Base-by-base conservation (phyloP, 37 sponge, comb jelly and placozoan genomes). In the Hormiphora californensis region DNA sequence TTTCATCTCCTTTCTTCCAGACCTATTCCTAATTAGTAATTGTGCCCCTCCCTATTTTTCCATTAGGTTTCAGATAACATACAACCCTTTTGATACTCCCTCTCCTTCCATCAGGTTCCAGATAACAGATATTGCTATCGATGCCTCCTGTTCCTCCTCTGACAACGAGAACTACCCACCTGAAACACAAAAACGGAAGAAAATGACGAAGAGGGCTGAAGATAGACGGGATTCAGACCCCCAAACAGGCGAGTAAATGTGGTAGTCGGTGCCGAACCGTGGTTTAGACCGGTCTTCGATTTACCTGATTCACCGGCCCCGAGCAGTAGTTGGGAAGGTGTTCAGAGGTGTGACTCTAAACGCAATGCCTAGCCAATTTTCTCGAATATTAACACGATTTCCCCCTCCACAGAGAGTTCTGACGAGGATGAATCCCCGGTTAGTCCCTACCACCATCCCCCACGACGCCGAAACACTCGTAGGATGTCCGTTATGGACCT, bases 101-200 rank as follows among this genome's bases (percentile, higher is more conserved):
- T 15, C 53, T 49, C 53, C 15, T 49, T 17, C 9, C 15, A 5
- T 57, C 27, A 57, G 61, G 27, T 57, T 57, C 61, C 61, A 57
- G 61, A 57, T 57, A 57, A 57, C 61, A 57, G 61, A 57, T 57
- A 57, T 57, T 57, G 61, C 27, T 19, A 30, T 57, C 30, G 61
- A 57, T 15, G 7, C 30, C 7, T 57, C 61, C 23, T 57, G 61
- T 57, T 57, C 61, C n/a, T 57, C 61, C 23, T 57, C 61, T 21
- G 61, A 57, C n/a, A 57, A 5, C 27, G 61, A 57, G 5, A 12
- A 30, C 7, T 23, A 28, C n/a, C 30, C 61, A 28, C 7, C n/a
- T 5, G 61, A 57, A 30, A 30, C n/a, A 12, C 7, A 4, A 5
- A 28, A 19, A 28, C 7, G 61, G 61, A 57, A 30, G 23, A 57